These are phyloP conservation scores for Allolobophora icterica DNA, from an alignment of 2,888 invertebrate genomes.

Conservation along the genomic window DNA sequence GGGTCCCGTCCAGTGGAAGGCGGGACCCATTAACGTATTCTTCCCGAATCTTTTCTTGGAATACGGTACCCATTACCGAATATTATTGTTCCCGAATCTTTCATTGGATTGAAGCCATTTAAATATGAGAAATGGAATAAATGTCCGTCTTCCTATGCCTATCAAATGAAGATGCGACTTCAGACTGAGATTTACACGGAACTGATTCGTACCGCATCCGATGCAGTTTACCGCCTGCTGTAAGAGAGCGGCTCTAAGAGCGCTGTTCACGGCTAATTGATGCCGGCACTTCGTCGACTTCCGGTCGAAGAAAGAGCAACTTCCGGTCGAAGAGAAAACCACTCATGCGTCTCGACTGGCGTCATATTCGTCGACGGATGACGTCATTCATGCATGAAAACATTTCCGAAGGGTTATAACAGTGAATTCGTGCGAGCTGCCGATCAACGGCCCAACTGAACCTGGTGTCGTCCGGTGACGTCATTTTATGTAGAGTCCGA, in stretches of 20 bases:
- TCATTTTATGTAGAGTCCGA: not conserved
- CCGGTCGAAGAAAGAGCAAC: not conserved
- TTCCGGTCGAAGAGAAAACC: not conserved
- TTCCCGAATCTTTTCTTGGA: too few relatives aligned
- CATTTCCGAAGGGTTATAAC: not conserved
- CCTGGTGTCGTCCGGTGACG: not conserved
- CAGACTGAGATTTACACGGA: not conserved
- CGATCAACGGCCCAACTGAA: not conserved
- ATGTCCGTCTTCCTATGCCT: not conserved
- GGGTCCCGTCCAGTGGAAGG: too few relatives aligned
- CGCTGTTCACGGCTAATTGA: not conserved
- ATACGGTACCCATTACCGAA: too few relatives aligned
- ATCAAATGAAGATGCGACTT: not conserved
- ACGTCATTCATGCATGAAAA: not conserved
- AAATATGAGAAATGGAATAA: not conserved
- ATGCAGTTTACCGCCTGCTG: not conserved
- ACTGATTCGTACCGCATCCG: not conserved
- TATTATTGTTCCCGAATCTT: too few relatives aligned
- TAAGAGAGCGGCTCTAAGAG: not conserved
- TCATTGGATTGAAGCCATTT: too few relatives aligned
- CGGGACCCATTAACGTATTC: too few relatives aligned
- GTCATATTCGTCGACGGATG: not conserved
- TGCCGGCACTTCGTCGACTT: not conserved
- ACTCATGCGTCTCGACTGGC: slow-evolving; percentile 1
- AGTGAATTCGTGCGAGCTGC: not conserved